These are phyloP conservation scores for Oxytorus armatus DNA, from an alignment of 2,888 invertebrate species.

Conservation along the genomic window DNA sequence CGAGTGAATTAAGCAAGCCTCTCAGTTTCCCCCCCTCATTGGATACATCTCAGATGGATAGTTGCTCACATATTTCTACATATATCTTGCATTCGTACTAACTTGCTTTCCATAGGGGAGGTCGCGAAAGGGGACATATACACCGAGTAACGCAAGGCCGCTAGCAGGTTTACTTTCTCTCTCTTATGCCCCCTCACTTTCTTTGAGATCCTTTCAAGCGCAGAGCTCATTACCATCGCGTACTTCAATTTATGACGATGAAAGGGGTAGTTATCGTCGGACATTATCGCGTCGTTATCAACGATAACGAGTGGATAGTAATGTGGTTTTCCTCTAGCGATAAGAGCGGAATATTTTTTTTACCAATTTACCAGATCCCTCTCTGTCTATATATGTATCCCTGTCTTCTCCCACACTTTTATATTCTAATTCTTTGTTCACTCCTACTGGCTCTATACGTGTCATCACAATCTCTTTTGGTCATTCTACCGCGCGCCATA, in stretches of 20 bases:
- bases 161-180: background rate
- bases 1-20: too few species aligned
- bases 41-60: background rate
- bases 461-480: constrained; percentile 19
- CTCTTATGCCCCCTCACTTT: background rate
- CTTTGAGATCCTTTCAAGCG: constrained; percentile 9
- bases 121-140: constrained; percentile 8
- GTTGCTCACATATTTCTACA: constrained; percentile 7
- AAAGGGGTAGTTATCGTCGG: constrained; percentile 49
- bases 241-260: constrained; percentile 70
- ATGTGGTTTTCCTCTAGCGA: constrained; percentile 57
- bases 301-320: constrained; percentile 71
- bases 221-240: constrained; percentile 68
- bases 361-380: constrained; percentile 12
- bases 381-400: background rate
- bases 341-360: constrained; percentile 44
- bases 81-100: constrained; percentile 35
- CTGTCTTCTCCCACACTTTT: constrained; percentile 24
- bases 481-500: background rate
- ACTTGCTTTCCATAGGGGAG: background rate
- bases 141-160: background rate
- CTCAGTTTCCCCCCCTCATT: background rate
- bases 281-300: constrained; percentile 43
- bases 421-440: constrained; percentile 38
- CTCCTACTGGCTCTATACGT: constrained; percentile 2